These are phyloP conservation scores for Amphiura filiformis DNA, from an alignment of 35 echinoderm and acorn worm genomes.

Conservation along the genomic window DNA sequence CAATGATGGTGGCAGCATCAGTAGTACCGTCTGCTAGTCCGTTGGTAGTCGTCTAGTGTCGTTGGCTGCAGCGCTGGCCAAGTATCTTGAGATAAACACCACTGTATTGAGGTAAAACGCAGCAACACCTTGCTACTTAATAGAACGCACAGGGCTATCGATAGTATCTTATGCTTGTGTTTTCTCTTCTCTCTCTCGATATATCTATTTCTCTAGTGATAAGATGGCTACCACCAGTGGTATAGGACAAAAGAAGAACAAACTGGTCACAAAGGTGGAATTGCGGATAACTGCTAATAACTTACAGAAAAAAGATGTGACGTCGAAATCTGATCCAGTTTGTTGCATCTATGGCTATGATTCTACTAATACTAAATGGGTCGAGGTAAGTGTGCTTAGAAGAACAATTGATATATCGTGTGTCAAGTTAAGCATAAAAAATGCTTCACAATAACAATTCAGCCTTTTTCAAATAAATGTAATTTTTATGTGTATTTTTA, in stretches of 20 bases:
- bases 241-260: neutral
- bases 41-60: neutral
- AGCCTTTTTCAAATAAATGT: no score
- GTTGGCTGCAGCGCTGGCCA: neutral
- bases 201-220: neutral
- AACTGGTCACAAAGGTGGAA: neutral
- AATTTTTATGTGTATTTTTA: no score
- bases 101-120: neutral
- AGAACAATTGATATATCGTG: neutral
- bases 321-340: neutral
- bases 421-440: no score
- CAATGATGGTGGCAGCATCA: neutral
- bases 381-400: neutral
- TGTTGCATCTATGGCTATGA: conserved; percentile 2
- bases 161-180: neutral
- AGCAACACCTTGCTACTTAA: neutral
- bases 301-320: neutral
- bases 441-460: no score
- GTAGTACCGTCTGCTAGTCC: neutral
- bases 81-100: neutral
- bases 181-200: neutral
- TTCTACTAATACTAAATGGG: neutral
- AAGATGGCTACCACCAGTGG: neutral
- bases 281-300: neutral
- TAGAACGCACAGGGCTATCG: neutral